Conservation (phyloP, 2,113 vertebrate species). For the Lampris incognitus region DNA sequence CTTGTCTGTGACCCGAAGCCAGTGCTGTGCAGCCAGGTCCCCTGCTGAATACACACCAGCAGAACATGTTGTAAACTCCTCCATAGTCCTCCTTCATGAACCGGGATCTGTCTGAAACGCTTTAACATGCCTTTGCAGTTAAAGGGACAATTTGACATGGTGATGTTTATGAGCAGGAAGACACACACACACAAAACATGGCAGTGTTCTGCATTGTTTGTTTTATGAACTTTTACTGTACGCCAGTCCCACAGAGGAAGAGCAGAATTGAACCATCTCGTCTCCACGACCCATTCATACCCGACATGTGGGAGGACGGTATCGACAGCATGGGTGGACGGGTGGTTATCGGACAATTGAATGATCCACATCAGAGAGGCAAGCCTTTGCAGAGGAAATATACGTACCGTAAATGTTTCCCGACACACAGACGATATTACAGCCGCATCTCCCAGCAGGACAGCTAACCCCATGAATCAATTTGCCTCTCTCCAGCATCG, state of each 20-base stretch:
- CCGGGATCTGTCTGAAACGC: constrained; percentile 26
- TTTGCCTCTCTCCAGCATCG: constrained; percentile 58
- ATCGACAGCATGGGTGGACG: constrained; percentile 26
- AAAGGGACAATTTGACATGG: constrained; percentile 55
- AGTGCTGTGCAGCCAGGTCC: constrained; percentile 23
- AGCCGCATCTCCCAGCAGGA: constrained; percentile 70
- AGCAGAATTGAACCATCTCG: constrained; percentile 11
- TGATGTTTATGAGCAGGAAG: constrained; percentile 27
- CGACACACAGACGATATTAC: constrained; percentile 63
- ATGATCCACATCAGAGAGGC: constrained; percentile 40
- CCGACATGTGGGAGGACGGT: constrained; percentile 19
- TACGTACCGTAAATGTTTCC: constrained; percentile 66
- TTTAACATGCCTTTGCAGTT: constrained; percentile 48
- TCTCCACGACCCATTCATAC: constrained; percentile 35
- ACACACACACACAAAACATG: constrained; percentile 6
- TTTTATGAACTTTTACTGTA: constrained; percentile 30
- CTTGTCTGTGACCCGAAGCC: constrained; percentile 26
- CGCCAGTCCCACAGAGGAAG: neutral
- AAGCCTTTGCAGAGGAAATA: constrained; percentile 62
- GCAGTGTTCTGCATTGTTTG: constrained; percentile 1
- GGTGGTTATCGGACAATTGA: constrained; percentile 45
- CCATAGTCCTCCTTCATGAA: constrained; percentile 22
- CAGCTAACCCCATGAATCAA: constrained; percentile 72
- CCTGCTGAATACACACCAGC: neutral
- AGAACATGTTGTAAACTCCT: constrained; percentile 37